Base-by-base conservation (phyloP, 2,797 vertebrate species). In the Melanotaenia trifasciata region DNA sequence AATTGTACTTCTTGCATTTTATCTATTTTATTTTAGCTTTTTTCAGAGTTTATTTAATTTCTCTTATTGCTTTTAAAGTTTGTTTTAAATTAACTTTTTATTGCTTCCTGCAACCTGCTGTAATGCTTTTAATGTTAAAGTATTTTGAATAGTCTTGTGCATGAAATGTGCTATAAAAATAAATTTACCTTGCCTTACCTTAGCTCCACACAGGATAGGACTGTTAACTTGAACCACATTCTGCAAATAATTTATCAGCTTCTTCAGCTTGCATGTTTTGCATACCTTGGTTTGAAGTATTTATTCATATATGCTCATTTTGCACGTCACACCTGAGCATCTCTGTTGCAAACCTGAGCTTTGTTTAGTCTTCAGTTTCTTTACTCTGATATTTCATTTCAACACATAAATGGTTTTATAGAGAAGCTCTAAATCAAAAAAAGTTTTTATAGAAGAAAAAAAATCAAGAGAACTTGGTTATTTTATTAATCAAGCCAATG, bases 401-500 rank as follows among this genome's bases (percentile, higher is more conserved):
- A 26, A 43, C 8, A 64, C 20, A 57, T 3, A 58, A 40, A 2
- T 57, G 61, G 11, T 40, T 63, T 56, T 33, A 36, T 28, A 56
- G 20, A 16, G 4, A 58, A 58, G 5, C 35, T 45, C 12, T 51
- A 33, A 38, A 63, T 60, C 7, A 33, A 43, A 50, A 63, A 38
- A 9, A 0, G 7, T 38, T 59, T 1, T 56, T 30, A 11, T 33
- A 20, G 22, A 54, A 54, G 24, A 54, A 54, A 54, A 33, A 12
- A 18, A 57, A 51, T 3, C 50, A 43, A 43, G 14, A 5, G 40
- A 16, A 3, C 2, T 43, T 1, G 14, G 0, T 53, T 60, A 3
- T 72, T 64, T 47, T 18, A 40, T 67, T 60, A 50, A 16, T 18
- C 3, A 70, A 65, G 45, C 20, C 56, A 16, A 28, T 28, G 4